Percentiles rank a stretch among this genome's conserved stretches.
Conservation (phyloP, 2,888 invertebrate genomes). For the Bombylius major region DNA sequence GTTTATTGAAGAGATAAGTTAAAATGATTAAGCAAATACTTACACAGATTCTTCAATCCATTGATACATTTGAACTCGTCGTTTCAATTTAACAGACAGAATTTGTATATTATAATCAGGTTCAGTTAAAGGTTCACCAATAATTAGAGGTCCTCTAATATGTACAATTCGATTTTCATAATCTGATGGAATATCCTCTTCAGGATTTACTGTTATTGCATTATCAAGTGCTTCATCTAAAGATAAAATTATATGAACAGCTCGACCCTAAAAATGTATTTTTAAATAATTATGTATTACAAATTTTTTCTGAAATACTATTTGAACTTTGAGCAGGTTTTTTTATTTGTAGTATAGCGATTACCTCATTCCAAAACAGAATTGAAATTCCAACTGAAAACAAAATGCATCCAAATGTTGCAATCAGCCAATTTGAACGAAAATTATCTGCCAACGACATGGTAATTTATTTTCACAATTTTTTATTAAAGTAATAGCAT, state of each 20-base stretch:
- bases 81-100: slow-evolving; percentile 67
- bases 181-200: slow-evolving; percentile 55
- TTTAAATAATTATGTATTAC: not conserved
- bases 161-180: slow-evolving; percentile 69
- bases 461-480: not conserved
- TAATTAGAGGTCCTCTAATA: slow-evolving; percentile 55
- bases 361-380: slow-evolving; percentile 76
- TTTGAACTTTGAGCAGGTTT: slow-evolving; percentile 1
- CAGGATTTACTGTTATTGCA: slow-evolving; percentile 46
- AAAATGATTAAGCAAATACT: slow-evolving; percentile 7
- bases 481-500: too few relatives aligned
- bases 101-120: slow-evolving; percentile 76
- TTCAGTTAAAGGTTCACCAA: slow-evolving; percentile 73
- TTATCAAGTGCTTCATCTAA: slow-evolving; percentile 58
- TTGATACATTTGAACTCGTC: slow-evolving; percentile 86
- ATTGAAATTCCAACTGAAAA: slow-evolving; percentile 55
- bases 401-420: slow-evolving; percentile 52
- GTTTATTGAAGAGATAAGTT: not conserved
- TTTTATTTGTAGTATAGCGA: not conserved
- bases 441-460: slow-evolving; percentile 13
- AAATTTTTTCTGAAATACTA: not conserved
- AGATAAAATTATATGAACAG: slow-evolving; percentile 65
- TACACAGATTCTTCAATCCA: slow-evolving; percentile 65
- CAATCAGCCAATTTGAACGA: slow-evolving; percentile 49
- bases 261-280: slow-evolving; percentile 50